Evolutionary conservation across 1,140 invertebrate species (phyloP), one percentile per base, ranked within the genome.

Genomic region (Drusus annulatus): DNA sequence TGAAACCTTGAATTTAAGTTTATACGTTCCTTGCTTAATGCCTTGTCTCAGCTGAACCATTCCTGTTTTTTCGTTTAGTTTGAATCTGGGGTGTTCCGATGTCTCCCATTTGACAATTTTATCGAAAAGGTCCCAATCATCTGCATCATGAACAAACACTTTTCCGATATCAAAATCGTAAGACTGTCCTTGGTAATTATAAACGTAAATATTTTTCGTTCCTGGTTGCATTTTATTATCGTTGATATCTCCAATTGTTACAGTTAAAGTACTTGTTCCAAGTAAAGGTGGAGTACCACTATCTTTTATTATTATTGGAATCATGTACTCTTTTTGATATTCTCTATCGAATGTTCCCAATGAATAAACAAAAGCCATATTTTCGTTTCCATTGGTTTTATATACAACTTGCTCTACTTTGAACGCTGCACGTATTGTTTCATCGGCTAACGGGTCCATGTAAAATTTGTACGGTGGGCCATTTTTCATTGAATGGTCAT

Each of bases 61-160:
- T 6, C 93, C 93, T 50, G 92, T 92, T 82, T 92, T 91, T 54
- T 90, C 87, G 83, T 93, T 90, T 8, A 93, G 83, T 16, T 88
- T 89, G 84, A 93, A 93, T 76, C 91, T 89, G 8, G 90, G 90
- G 65, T 88, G 84, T 76, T 90, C 91, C 62, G 87, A 85, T 15
- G 88, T 86, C 75, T 90, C 87, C 92, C 92, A 93, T 56, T 90
- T 91, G 84, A 93, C 94, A 17, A 90, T 92, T 85, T 95, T 95
- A 84, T 94, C 93, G 0, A 90, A 89, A 25, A 93, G 86, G 87
- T 95, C 94, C 93, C 93, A 94, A 84, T 94, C 94, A 85, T 95
- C 94, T 5, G 91, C 87, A 86, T 95, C 94, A 83, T 93, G 90
- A 3, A 93, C 92, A 85, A 94, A 94, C 3, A 94, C 94, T 74